Base-by-base conservation (phyloP, 2,888 invertebrate genomes). In the Phaonia tiefii region DNA sequence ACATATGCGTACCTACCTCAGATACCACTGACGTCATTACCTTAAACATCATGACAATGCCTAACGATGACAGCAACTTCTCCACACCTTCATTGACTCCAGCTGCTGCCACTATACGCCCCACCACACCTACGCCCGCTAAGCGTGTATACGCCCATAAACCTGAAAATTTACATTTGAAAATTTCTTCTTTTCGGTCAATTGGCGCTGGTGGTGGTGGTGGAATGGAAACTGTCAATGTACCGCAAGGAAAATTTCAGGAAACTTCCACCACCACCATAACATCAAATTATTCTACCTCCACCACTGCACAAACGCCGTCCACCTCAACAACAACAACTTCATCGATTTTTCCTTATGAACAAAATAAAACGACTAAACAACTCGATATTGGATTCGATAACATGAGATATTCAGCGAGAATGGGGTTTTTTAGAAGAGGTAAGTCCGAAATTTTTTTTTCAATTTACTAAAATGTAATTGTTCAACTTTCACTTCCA, bases 301-400 rank as follows among this genome's bases (percentile, higher is more conserved):
- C 31, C 31, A 31, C 31, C 31, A 31, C 31, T 8, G 3, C 31
- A 31, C 31, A 31, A 5, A 31, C 31, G 8, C 4, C 31, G 31
- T 31, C 31, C 31, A 31, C 4, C 51, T 15, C 60, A 7, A 66
- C 75, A 51, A 39, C 37, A 37, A 15, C 63, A 58, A 22, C 54
- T 2, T 22, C 65, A 44, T 44, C 78, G 42, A 85, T 86, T 44
- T 87, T 86, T 63, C 85, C 86, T 2, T 83, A 86, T 67, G 88
- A 89, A 71, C 85, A 88, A 63, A 84, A 86, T 75, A 86, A 84
- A 71, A 83, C 86, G 75, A 85, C 86, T 69, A 88, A 89, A 74
- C 86, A 86, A 71, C 79, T 90, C 37, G 86, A 89, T 75, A 88
- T 90, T 37, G 87, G 87, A 26, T 90, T 90, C 82, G 86, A 89